Evolutionary conservation across 2,888 invertebrate genomes (phyloP), one percentile per base, ranked within the genome.

Genomic region (Catocala sponsa): DNA sequence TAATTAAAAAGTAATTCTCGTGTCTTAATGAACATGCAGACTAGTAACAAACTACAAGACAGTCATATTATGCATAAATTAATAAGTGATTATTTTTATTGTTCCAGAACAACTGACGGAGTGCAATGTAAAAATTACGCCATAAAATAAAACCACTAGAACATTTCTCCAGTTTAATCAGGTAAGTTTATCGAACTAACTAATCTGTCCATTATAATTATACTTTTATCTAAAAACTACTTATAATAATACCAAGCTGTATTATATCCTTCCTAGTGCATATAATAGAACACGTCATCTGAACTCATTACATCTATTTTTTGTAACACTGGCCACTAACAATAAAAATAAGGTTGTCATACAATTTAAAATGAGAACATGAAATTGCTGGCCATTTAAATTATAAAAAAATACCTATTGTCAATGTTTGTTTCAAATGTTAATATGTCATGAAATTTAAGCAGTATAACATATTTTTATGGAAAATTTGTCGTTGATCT

Each of bases 251-350:
- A 25, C 25, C 25, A 25, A 25, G 25, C 13, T 13, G 0, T 13
- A 12, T 12, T 46, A 13, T 15, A 15, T 15, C 46, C 46, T 11
- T 56, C 33, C 9, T 44, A 55, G 48, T 63, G 62, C 62, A 44
- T 15, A 44, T n/a, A 70, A 63, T 63, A 61, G 62, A 64, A 65
- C 70, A 70, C 69, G 73, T 75, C 67, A 73, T 70, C 25, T 54
- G 53, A 70, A 75, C 71, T 76, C 68, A 76, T 80, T 77, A 76
- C 65, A 61, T 72, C 80, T 76, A 70, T 76, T 84, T 82, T 84
- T 84, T 82, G 74, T 76, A 70, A 69, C 52, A 47, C 69, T 78
- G 73, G 72, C 71, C 73, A 63, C 61, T 70, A 68, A 81, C 76
- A 76, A 80, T 75, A 73, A 74, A 73, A 78, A 70, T 75, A 68